A percentile compares a stretch with the other conserved stretches of the same genome.
Evolutionary conservation across 2,888 invertebrate species (phyloP).

Genomic region (Busseola fusca): DNA sequence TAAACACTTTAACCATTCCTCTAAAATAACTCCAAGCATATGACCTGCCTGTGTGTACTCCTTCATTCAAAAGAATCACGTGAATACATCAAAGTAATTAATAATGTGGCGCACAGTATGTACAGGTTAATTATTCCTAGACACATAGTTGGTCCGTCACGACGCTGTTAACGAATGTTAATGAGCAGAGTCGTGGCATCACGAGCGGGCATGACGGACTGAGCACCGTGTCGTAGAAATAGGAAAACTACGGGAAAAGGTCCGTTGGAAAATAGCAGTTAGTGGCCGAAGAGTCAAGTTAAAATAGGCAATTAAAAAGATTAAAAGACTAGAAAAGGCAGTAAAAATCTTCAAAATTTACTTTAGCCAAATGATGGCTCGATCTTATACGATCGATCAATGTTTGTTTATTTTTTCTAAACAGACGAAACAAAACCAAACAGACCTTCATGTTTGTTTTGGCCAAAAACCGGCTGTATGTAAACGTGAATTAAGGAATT

Average conservation of each 20-base stretch:
- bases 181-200: conserved; percentile 44
- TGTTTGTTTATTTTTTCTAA: conserved; percentile 1
- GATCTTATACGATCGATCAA: conserved; percentile 3
- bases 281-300: neutral
- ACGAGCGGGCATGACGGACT: conserved; percentile 40
- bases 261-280: neutral
- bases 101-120: conserved; percentile 37
- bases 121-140: conserved; percentile 51
- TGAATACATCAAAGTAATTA: conserved; percentile 10
- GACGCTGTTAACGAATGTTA: conserved; percentile 51
- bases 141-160: conserved; percentile 48
- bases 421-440: conserved; percentile 14
- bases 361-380: neutral
- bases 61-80: conserved; percentile 29
- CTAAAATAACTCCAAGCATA: neutral
- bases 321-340: neutral
- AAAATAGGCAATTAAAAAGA: neutral
- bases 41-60: neutral
- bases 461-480: conserved; percentile 15
- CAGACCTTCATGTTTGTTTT: conserved; percentile 24
- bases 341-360: neutral
- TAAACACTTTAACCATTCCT: neutral
- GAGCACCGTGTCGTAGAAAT: conserved; percentile 19
- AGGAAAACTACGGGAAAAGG: conserved; percentile 17
- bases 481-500: conserved; percentile 27